Percentiles rank a stretch among this genome's conserved stretches.
These are phyloP conservation scores for Creontiades dilutus DNA, from an alignment of 2,888 invertebrate species.

Conservation along the genomic window DNA sequence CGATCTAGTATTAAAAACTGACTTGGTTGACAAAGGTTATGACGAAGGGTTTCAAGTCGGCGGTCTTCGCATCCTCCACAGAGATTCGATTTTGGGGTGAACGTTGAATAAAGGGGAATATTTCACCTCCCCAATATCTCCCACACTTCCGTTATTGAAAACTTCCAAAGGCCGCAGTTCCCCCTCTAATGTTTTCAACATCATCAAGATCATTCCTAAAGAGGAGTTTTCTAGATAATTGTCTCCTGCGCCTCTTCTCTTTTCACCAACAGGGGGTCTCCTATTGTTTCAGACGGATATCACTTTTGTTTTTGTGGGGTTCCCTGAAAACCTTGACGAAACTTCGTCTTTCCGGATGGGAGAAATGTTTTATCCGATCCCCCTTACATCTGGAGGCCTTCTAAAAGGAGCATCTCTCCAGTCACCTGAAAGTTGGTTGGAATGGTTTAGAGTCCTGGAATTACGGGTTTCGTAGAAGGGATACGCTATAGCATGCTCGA, in stretches of 20 bases:
- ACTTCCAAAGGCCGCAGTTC: background rate
- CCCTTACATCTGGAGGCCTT: background rate
- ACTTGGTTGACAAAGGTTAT: too few species aligned
- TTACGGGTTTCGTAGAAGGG: background rate
- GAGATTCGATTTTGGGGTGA: slow-evolving; percentile 6
- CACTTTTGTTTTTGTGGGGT: background rate
- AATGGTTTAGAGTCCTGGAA: background rate
- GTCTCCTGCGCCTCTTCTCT: background rate
- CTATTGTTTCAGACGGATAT: slow-evolving; percentile 24
- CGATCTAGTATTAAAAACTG: too few species aligned
- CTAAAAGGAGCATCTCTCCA: background rate
- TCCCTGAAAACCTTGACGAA: slow-evolving; percentile 7
- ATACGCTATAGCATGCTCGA: background rate
- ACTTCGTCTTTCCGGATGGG: background rate
- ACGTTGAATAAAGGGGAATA: slow-evolving; percentile 34
- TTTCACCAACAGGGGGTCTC: background rate
- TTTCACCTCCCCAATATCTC: background rate
- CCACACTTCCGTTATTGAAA: slow-evolving; percentile 27
- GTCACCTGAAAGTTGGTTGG: slow-evolving; percentile 43
- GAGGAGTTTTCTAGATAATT: slow-evolving; percentile 30
- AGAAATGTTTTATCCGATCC: slow-evolving; percentile 7
- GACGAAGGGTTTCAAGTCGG: too few species aligned
- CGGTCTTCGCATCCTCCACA: background rate
- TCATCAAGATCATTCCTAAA: slow-evolving; percentile 19
- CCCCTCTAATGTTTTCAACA: slow-evolving; percentile 3